Conservation (phyloP, 2,113 vertebrate genomes). For the Pelvicachromis taeniatus region DNA sequence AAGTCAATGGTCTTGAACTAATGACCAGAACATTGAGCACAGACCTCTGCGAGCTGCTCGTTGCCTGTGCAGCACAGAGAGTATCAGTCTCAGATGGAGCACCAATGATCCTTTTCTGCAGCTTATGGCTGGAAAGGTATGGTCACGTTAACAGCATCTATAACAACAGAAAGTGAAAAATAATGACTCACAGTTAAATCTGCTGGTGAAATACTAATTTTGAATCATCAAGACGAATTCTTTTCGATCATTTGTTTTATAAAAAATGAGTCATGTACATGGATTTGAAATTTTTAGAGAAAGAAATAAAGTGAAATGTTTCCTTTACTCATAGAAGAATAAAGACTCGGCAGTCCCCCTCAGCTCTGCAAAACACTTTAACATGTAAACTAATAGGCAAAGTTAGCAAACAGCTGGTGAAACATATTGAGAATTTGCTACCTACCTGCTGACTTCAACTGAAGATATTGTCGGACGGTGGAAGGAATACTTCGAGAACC, state of each 20-base stretch:
- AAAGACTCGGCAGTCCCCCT: not conserved
- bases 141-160: not conserved
- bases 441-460: too few relatives aligned
- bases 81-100: slow-evolving; percentile 16
- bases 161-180: not conserved
- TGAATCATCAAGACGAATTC: not conserved
- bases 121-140: not conserved
- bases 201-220: not conserved
- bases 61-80: slow-evolving; percentile 14
- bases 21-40: slow-evolving; percentile 66
- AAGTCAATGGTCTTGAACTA: slow-evolving; percentile 71
- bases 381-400: not conserved
- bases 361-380: not conserved
- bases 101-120: slow-evolving; percentile 13
- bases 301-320: not conserved
- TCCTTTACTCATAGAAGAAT: not conserved
- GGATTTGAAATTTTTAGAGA: not conserved
- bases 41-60: slow-evolving; percentile 35
- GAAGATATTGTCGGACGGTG: too few relatives aligned
- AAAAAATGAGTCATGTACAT: not conserved
- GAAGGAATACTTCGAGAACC: too few relatives aligned
- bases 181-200: not conserved
- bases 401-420: not conserved
- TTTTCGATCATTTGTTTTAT: not conserved
- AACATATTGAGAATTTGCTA: not conserved